Base-by-base conservation (phyloP, 2,797 vertebrate genomes). In the Malacoraja senta region DNA sequence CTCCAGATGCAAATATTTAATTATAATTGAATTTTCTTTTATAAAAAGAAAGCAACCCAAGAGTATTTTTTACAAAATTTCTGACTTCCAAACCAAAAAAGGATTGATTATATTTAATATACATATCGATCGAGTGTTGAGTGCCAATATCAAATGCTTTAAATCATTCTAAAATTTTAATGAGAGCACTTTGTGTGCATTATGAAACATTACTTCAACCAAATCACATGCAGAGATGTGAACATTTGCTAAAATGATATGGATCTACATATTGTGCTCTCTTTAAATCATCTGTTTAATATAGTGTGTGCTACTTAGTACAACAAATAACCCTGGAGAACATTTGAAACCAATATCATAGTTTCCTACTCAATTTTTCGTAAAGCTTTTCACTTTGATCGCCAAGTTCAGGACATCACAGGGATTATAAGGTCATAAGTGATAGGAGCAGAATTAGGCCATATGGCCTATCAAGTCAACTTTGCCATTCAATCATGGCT, bases 231-330 rank as follows among this genome's bases (percentile, higher is more conserved):
- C 53, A 32, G 26, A 32, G 83, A 63, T 63, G 61, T 86, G 83
- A 86, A 86, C 61, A 63, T 63, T 13, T 63, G 58, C 29, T 63
- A 1, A 71, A 15, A 71, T 71, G 19, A 2, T 71, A 19, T 71
- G 4, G 26, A 1, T 86, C 83, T 15, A 65, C 58, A 86, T 29
- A 63, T 29, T 29, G 83, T 65, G n/a, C 53, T 58, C 53, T 61
- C 53, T 61, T 86, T 63, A 86, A 63, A 86, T 86, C 12, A 86
- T 63, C 58, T 58, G n/a, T 86, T 86, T 63, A 86, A 86, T 32
- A 86, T n/a, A 58, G 12, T 84, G 24, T 58, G 44, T 86, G 83
- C 29, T 63, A 63, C 58, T 61, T 4, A 4, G 83, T 58, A 63
- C 26, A 63, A 32, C 58, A 63, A 29, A 32, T 86, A 29, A 86